Base-by-base conservation (phyloP, 1,140 invertebrate genomes). In the Propsilocerus akamusi region DNA sequence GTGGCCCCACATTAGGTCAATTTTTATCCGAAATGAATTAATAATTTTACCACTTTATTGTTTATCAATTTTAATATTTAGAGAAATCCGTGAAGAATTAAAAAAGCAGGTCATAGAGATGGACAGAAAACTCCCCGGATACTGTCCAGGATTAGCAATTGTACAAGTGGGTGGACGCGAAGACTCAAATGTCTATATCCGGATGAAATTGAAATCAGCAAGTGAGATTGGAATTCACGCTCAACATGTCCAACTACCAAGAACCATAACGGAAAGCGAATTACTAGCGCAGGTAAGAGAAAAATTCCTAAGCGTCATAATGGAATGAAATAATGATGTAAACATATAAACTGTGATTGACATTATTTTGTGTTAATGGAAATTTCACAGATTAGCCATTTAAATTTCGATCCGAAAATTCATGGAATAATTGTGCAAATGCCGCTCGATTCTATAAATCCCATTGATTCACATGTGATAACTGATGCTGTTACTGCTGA, bases 151-250 rank as follows among this genome's bases (percentile, higher is more conserved):
- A 3, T 68, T 97, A 48, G 78, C 83, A 4, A 89, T 91, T 53
- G 79, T 88, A 5, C 86, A 89, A 70, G 95, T 99, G 30, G 96
- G 96, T 2, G 81, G 80, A 2, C 72, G 94, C 7, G 89, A 94
- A 63, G 96, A 99, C 69, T 98, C 95, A n/a, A 98, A 97, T 73
- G 93, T 99, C 6, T 99, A 99, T 65, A 99, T 99, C 62, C 72
- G 86, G 32, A 93, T 91, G 80, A 99, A 99, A 71, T 76, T 96
- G 17, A 94, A 90, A 67, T 85, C 89, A 6, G 93, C 94, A 1
- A 74, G 69, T 25, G 85, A 94, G 58, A 87, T 98, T 54, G 96
- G 95, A 50, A 91, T 97, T 26, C 63, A 74, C 17, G 86, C 86
- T 1, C 71, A 78, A 51, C 89, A 94, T 60, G 64, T 95, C 0